Evolutionary conservation across 2,113 vertebrate species (phyloP).

Genomic region (Syngnathus scovelli): DNA sequence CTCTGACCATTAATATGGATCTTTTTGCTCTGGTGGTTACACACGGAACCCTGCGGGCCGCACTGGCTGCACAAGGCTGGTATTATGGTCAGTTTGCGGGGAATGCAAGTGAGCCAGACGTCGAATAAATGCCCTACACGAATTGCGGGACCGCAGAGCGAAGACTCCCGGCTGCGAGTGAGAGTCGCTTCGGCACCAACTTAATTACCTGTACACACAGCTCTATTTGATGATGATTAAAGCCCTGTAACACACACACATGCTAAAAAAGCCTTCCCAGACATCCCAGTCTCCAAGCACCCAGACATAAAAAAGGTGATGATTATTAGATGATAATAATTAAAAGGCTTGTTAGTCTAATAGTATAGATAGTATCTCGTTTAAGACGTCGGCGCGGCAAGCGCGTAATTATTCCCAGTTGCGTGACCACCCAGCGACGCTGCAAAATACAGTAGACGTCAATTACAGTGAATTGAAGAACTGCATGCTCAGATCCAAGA

Average conservation of each 20-base stretch:
- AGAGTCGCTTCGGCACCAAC: constrained; percentile 64
- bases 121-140: constrained; percentile 29
- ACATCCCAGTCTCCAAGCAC: constrained; percentile 56
- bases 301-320: constrained; percentile 62
- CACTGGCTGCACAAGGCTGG: constrained; percentile 58
- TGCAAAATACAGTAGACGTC: constrained; percentile 17
- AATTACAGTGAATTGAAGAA: background rate
- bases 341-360: constrained; percentile 63
- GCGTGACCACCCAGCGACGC: constrained; percentile 58
- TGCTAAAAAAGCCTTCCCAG: constrained; percentile 32
- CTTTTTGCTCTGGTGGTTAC: constrained; percentile 53
- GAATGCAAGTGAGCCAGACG: constrained; percentile 48
- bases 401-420: constrained; percentile 57
- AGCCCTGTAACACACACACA: constrained; percentile 41
- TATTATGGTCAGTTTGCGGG: constrained; percentile 69
- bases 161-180: constrained; percentile 33
- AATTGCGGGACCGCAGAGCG: background rate
- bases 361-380: constrained; percentile 35
- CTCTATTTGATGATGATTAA: constrained; percentile 70
- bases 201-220: constrained; percentile 67
- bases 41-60: constrained; percentile 52
- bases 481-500: background rate
- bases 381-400: constrained; percentile 19
- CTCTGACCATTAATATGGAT: constrained; percentile 48
- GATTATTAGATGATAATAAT: constrained; percentile 66